Evolutionary conservation across 2,113 vertebrate genomes (phyloP).

Genomic region (Cavia porcellus): DNA sequence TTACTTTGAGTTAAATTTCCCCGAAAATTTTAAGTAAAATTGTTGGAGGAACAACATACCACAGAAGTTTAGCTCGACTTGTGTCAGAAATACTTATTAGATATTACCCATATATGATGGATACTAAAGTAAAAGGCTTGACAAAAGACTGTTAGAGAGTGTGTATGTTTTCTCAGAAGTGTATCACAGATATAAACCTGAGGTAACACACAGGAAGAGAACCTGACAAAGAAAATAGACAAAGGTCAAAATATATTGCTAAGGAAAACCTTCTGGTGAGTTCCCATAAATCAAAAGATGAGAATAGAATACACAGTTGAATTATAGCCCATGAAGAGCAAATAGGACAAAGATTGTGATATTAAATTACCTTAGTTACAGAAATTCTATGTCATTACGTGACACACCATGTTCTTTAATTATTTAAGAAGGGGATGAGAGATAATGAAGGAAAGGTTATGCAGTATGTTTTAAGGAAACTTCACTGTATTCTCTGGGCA

Average conservation of each 20-base stretch:
- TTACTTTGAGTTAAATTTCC: neutral
- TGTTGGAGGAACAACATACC: neutral
- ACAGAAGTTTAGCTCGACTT: neutral
- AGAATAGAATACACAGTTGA: neutral
- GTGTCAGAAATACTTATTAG: neutral
- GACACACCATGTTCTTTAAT: neutral
- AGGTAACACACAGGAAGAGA: neutral
- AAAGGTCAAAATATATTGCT: neutral
- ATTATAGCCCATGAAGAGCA: neutral
- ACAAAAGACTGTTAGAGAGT: neutral
- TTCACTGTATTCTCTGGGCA: neutral
- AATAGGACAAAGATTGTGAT: neutral
- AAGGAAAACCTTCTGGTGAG: neutral
- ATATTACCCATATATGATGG: neutral
- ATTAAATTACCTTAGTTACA: neutral
- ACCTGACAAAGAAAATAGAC: neutral
- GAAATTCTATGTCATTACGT: neutral
- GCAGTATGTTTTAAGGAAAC: neutral
- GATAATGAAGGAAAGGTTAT: neutral
- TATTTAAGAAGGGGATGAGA: neutral
- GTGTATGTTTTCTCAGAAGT: neutral
- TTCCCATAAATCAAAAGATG: neutral
- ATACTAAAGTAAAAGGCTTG: neutral
- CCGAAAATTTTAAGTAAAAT: neutral
- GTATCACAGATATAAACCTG: neutral